Base-by-base conservation (phyloP, 1,140 invertebrate species). In the Penaeus chinensis region DNA sequence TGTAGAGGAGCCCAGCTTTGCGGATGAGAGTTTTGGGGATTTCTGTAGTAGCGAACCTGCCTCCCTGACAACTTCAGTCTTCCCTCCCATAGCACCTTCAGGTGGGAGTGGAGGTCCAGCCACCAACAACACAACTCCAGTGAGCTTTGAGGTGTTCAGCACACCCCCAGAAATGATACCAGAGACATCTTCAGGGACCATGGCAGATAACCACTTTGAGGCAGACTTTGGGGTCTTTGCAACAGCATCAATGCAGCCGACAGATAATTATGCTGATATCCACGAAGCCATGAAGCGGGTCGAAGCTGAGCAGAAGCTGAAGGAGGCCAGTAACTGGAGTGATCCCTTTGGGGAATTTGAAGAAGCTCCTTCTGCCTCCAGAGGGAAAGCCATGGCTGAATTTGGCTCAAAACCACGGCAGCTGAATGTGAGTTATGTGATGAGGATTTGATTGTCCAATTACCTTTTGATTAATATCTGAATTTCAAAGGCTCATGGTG, bases 341-440 rank as follows among this genome's bases (percentile, higher is more conserved):
- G 86, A 87, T 87, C 86, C 86, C 11, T 87, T 87, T 83, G 86
- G 86, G 27, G 86, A 87, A 47, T 87, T 83, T 83, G 86, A 87
- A 81, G 86, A 87, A 54, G 71, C 85, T 20, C 24, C 79, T 0
- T 13, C 32, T 24, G 24, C 27, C 8, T n/a, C 69, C 19, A 47
- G 20, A 8, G n/a, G 69, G 27, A 37, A 63, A 61, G 37, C 65
- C 24, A 66, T 76, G 20, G 24, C 83, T 0, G n/a, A 37, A 10
- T 32, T 62, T 16, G 61, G 37, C 60, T 47, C 32, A 13, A 42
- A 24, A 47, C 54, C 42, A 3, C 69, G 61, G 0, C 71, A 74
- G 22, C n/a, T 76, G 47, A 84, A 27, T 62, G 82, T 84, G 19
- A 74, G 82, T 84, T 54, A 24, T 11, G n/a, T 2, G 13, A 11